phyloP scores from a whole-genome alignment of 2,888 invertebrate species.

The Lepidocyrtinus sp. region DNA sequence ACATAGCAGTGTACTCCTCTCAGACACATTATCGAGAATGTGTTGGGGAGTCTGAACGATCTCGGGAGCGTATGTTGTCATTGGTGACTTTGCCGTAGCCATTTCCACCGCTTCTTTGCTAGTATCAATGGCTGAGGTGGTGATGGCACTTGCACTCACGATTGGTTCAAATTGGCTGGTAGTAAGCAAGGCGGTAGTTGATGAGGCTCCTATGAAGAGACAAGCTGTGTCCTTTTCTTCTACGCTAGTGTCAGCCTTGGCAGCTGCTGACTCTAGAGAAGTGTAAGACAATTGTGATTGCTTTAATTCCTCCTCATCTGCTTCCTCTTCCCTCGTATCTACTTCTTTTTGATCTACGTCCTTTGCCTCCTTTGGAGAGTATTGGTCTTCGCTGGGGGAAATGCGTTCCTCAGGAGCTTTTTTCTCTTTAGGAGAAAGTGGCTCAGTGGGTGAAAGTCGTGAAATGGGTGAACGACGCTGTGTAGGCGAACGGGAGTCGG shows the following conservation, averaged over 20 bases:
- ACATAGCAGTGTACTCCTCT: conserved; percentile 52
- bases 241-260: conserved; percentile 60
- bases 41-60: conserved; percentile 68
- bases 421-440: conserved; percentile 33
- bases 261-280: conserved; percentile 59
- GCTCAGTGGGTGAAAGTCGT: conserved; percentile 20
- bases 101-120: conserved; percentile 32
- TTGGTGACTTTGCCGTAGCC: conserved; percentile 48
- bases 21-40: conserved; percentile 69
- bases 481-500: conserved; percentile 24
- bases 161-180: conserved; percentile 17
- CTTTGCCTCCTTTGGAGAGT: conserved; percentile 46
- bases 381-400: conserved; percentile 44
- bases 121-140: conserved; percentile 3
- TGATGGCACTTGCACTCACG: conserved; percentile 41
- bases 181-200: conserved; percentile 47
- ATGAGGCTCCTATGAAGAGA: conserved; percentile 51
- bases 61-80: conserved; percentile 65
- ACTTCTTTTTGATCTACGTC: conserved; percentile 46
- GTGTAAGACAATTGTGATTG: conserved; percentile 24
- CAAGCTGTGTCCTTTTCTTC: conserved; percentile 58
- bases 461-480: conserved; percentile 11
- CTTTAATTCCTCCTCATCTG: conserved; percentile 28
- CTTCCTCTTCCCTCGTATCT: conserved; percentile 48
- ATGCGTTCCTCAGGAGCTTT: background rate